Evolutionary conservation across 2,888 invertebrate genomes (phyloP).

Genomic region (Nomada goodeniana): DNA sequence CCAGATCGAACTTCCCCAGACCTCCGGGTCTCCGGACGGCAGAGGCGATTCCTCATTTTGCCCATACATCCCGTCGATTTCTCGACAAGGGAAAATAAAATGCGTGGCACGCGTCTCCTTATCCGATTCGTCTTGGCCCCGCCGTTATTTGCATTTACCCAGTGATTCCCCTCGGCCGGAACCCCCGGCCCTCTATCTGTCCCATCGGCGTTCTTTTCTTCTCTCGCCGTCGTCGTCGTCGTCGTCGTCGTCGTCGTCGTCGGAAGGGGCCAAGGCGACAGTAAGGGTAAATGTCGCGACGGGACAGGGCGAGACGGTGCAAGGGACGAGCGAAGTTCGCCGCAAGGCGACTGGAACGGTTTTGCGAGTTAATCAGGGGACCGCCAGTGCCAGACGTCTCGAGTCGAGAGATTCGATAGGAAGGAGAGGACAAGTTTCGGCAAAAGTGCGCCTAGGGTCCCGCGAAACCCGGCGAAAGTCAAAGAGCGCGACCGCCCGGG

Average conservation of each 20-base stretch:
- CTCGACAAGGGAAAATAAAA: conserved; percentile 62
- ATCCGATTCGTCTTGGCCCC: conserved; percentile 61
- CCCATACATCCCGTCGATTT: conserved; percentile 37
- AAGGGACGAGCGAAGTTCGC: conserved; percentile 68
- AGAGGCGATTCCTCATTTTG: not conserved
- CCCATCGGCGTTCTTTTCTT: conserved; percentile 55
- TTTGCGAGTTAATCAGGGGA: conserved; percentile 81
- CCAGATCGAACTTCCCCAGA: not conserved
- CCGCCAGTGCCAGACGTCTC: conserved; percentile 79
- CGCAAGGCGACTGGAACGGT: conserved; percentile 71
- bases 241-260: not conserved
- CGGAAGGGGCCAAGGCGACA: conserved; percentile 13
- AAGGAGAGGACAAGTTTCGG: conserved; percentile 57
- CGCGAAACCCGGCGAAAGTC: conserved; percentile 47
- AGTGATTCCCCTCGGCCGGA: conserved; percentile 36
- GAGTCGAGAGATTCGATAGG: conserved; percentile 73
- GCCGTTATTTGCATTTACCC: conserved; percentile 76
- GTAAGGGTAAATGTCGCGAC: conserved; percentile 16
- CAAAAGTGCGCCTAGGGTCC: conserved; percentile 54
- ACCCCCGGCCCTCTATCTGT: conserved; percentile 34
- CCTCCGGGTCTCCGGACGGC: not conserved
- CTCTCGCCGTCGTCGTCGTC: conserved; percentile 12
- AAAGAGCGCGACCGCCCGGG: conserved; percentile 18
- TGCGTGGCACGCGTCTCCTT: conserved; percentile 48
- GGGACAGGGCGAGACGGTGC: conserved; percentile 27